Evolutionary conservation across 2,888 invertebrate genomes (phyloP), one percentile per base, ranked within the genome.

Genomic region (Lithophane semibrunnea): DNA sequence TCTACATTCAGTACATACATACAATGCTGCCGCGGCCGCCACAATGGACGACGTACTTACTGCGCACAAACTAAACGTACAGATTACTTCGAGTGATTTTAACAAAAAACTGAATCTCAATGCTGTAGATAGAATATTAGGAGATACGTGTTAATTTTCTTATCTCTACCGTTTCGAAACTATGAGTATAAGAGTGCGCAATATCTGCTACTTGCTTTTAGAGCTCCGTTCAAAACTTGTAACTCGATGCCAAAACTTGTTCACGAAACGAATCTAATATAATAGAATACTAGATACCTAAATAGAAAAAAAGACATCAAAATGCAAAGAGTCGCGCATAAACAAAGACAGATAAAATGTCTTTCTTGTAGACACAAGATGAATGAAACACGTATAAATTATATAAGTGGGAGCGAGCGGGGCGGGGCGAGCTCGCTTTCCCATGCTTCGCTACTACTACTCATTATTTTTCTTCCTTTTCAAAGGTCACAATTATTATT

Each of bases 301-400:
- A 76, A 83, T 85, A 77, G 76, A 84, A 89, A 91, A 91, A 91
- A 91, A 90, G 72, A 88, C 80, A 88, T 90, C 87, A 89, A 90
- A 92, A 92, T 91, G 89, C 90, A 88, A 85, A 88, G 85, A 89
- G 85, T 84, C 86, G 86, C 88, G 87, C 88, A 90, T 90, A 92
- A 90, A 90, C 89, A 90, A 91, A 90, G 89, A 85, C 87, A 81
- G 84, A 85, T 88, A 85, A 89, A 90, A 90, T 89, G 88, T 89
- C 79, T 86, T 88, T 91, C 86, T 91, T 88, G 87, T 89, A 83
- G 87, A 88, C 88, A 87, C 90, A 88, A 92, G 89, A 92, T 94
- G 92, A 93, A 93, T 93, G 92, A 93, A 92, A 92, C 88, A 83
- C 88, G 89, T 92, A 89, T 90, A 91, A 88, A 89, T 89, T 75